Conservation (phyloP, 2,113 vertebrate genomes). For the Heteronetta atricapilla region DNA sequence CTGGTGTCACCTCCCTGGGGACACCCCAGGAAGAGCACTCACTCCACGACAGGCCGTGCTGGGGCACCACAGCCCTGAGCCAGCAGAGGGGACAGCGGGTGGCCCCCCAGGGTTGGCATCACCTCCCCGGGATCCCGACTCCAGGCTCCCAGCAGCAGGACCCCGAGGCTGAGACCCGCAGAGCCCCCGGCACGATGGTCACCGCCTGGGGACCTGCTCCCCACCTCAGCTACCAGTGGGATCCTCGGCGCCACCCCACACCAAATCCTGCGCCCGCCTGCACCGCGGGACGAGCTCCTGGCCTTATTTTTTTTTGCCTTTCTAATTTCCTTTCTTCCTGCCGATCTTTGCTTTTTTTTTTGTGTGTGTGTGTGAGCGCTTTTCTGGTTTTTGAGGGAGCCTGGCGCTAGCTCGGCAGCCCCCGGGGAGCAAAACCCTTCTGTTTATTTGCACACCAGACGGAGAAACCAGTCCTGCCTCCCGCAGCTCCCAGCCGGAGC, state of each 20-base stretch:
- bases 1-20: rapidly evolving
- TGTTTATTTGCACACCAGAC: constrained; percentile 61
- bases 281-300: constrained; percentile 30
- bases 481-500: neutral
- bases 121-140: neutral
- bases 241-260: neutral
- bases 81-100: neutral
- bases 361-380: neutral
- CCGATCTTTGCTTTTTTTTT: constrained; percentile 5
- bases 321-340: constrained; percentile 51
- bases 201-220: neutral
- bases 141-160: no score
- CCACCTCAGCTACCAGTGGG: rapidly evolving
- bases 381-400: constrained; percentile 42
- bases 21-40: neutral
- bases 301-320: constrained; percentile 31
- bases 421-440: constrained; percentile 42
- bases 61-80: neutral
- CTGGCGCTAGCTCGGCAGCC: neutral
- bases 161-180: neutral
- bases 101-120: neutral
- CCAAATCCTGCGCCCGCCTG: neutral
- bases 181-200: neutral
- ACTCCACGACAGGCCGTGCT: neutral
- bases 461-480: constrained; percentile 67